phyloP scores from a whole-genome alignment of 2,113 vertebrate species.

The Setophaga kirtlandii region DNA sequence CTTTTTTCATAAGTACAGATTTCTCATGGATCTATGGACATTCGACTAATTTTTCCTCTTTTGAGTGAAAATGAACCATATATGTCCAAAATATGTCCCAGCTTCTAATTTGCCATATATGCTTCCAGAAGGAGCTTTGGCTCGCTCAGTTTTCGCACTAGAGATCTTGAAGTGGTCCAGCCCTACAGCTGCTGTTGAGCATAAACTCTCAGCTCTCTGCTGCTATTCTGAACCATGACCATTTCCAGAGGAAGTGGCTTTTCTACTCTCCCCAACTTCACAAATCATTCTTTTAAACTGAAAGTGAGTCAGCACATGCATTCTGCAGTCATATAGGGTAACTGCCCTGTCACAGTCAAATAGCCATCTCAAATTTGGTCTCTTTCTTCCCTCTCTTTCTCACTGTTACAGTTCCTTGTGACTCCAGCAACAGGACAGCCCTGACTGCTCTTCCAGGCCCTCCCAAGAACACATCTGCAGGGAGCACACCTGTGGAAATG shows the following conservation, averaged over 20 bases:
- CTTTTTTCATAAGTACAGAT: neutral
- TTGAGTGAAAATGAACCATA: neutral
- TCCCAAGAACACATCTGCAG: neutral
- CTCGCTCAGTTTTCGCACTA: neutral
- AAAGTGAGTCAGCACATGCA: neutral
- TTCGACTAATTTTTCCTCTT: neutral
- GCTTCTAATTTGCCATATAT: neutral
- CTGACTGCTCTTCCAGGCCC: neutral
- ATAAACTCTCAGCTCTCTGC: neutral
- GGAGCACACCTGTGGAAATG: rapidly evolving
- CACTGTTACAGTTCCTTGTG: neutral
- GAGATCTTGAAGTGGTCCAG: neutral
- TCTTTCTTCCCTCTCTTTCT: neutral
- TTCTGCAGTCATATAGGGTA: neutral
- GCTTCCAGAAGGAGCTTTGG: neutral
- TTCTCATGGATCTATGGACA: neutral
- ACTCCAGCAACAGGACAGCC: neutral
- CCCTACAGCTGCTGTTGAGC: neutral
- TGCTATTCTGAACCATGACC: neutral
- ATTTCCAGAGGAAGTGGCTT: neutral
- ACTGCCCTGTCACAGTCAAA: neutral
- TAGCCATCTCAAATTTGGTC: neutral
- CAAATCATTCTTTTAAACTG: neutral
- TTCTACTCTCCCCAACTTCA: neutral
- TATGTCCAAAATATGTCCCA: neutral